Evolutionary conservation across 2,113 vertebrate genomes (phyloP), one percentile per base, ranked within the genome.

Genomic region (Trichechus manatus): DNA sequence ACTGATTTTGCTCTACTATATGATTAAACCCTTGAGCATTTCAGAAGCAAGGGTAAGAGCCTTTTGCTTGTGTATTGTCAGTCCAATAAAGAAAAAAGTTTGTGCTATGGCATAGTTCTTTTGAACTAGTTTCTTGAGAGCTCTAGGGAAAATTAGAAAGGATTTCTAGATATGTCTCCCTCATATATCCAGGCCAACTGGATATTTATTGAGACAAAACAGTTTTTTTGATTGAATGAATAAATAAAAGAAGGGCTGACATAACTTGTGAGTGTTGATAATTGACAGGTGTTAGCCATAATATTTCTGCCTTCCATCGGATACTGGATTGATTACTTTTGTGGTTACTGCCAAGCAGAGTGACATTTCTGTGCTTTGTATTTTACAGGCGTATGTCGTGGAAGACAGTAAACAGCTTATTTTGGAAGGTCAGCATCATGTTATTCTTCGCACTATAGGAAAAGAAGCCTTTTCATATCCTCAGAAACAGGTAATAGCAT

Each of bases 361-460:
- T 70, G 19, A 91, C 90, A 6, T 44, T 79, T 96, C 68, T 97
- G 1, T 98, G 5, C n/a, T 72, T 95, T 98, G 0, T 98, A 1
- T 98, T 95, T 86, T 92, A 20, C 96, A 99, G 99, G 99, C 99
- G 0, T 99, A 99, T 82, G 99, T 99, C 89, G 99, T 99, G 0
- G 99, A 99, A 98, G 99, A 99, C 98, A 99, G 99, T 97, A 99
- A 99, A 92, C 99, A 99, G 95, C 99, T 99, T 81, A 99, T 99
- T 97, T 98, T 99, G 94, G 99, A 99, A 98, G 99, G 99, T 44
- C 99, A 99, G 96, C 99, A 99, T 97, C 99, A 99, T 50, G 99
- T 99, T 97, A 97, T 99, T 13, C 99, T 99, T 96, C 99, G 98
- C 94, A 98, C 99, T 50, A 90, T 99, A 14, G 99, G 99, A 86